Base-by-base conservation (phyloP, 1,140 invertebrate species). In the Neotoxoptera formosana region DNA sequence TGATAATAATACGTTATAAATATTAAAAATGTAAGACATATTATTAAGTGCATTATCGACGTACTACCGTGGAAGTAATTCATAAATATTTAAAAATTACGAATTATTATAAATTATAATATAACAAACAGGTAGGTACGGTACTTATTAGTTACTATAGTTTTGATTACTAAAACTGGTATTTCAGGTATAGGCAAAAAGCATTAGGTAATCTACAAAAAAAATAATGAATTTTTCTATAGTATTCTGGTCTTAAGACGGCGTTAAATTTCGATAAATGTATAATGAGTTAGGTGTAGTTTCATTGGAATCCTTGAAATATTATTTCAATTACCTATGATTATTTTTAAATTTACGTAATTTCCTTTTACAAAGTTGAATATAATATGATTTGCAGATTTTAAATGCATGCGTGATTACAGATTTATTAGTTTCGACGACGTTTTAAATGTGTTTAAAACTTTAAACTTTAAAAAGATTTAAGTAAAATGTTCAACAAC, bases 81-180 rank as follows among this genome's bases (percentile, higher is more conserved):
- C n/a, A 47, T 25, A 47, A 45, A 0, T 14, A 41, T 84, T 25
- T 25, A 83, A 36, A 83, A 86, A 86, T n/a, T 48, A 53, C 6
- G 0, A 53, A 53, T 21, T 53, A 53, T 23, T 53, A 48, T 48
- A 17, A 51, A 41, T 41, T 41, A 41, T 41, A 41, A 84, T 84
- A 47, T 20, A 45, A 45, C 17, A 86, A 30, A 30, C 36, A 30
- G 25, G 45, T 86, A 48, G 21, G 83, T 41, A 45, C 20, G n/a
- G n/a, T n/a, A n/a, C n/a, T n/a, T n/a, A n/a, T n/a, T n/a, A n/a
- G n/a, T 23, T 25, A 25, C 21, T 17, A 47, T 30, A 53, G 47
- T 4, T 86, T 47, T 45, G 83, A 86, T 86, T 47, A 47, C 84
- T 25, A 45, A 86, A 86, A 47, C 84, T 86, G 45, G 84, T 86